A percentile compares a stretch with the other conserved stretches of the same genome.
Conservation (phyloP, 2,797 vertebrate species). For the Lagocephalus sceleratus region DNA sequence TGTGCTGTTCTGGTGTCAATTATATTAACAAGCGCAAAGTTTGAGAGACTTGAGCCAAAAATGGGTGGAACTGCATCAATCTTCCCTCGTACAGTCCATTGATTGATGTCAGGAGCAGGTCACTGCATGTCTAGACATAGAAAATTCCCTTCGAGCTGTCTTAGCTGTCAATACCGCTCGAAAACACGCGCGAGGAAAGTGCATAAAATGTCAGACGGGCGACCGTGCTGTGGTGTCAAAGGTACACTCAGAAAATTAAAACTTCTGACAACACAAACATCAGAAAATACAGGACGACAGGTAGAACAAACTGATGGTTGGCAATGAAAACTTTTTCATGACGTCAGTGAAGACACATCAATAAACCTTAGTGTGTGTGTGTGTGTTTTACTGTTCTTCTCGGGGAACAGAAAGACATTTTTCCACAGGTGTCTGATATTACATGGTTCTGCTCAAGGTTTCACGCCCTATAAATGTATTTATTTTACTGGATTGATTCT, state of each 20-base stretch:
- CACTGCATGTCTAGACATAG: slow-evolving; percentile 59
- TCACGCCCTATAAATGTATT: too few relatives aligned
- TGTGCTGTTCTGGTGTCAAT: slow-evolving; percentile 45
- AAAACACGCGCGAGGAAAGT: neutral
- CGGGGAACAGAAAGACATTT: too few relatives aligned
- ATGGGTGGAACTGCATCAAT: slow-evolving; percentile 57
- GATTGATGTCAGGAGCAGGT: slow-evolving; percentile 65
- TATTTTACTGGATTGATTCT: too few relatives aligned
- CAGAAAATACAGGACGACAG: too few relatives aligned
- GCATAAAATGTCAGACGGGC: slow-evolving; percentile 19
- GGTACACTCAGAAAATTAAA: neutral
- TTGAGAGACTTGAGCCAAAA: slow-evolving; percentile 57
- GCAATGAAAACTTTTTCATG: too few relatives aligned
- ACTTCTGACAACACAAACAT: too few relatives aligned
- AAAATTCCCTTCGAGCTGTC: slow-evolving; percentile 53
- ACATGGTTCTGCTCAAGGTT: too few relatives aligned
- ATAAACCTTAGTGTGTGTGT: too few relatives aligned
- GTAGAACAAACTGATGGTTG: too few relatives aligned
- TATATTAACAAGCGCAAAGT: slow-evolving; percentile 61
- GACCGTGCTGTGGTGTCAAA: neutral
- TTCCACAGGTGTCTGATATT: too few relatives aligned
- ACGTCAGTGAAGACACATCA: too few relatives aligned
- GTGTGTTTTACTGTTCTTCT: too few relatives aligned
- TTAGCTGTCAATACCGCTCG: slow-evolving; percentile 38
- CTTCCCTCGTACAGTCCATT: slow-evolving; percentile 55